Evolutionary conservation across 2,797 vertebrate genomes (phyloP), one percentile per base, ranked within the genome.

Genomic region (Anguilla anguilla): DNA sequence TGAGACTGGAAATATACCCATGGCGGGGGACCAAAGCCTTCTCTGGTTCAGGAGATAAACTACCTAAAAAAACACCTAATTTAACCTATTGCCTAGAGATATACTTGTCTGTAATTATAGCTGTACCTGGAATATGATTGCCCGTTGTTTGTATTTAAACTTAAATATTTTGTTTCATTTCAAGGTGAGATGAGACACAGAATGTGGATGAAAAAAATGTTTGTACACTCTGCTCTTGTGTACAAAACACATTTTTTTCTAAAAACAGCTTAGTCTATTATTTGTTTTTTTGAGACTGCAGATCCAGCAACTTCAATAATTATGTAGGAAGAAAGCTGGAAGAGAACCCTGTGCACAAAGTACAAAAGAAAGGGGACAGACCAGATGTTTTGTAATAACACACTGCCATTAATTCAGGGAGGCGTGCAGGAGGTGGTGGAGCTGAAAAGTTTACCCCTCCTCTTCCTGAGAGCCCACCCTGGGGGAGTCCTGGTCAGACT

Each of bases 281-380:
- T 79, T 79, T 39, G 15, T 79, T 79, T 43, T 79, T 79, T 79
- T 79, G 15, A 79, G 74, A 43, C 13, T 79, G 74, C 74, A 46
- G 74, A 79, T 79, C 74, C 74, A 79, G 74, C 39, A 46, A 43
- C 5, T 79, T 79, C 74, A 46, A 79, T 79, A 79, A 79, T 79
- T 79, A 43, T 79, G 74, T 43, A 2, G 74, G 74, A 22, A 19
- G 39, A 79, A 79, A 79, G 64, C 35, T 79, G 74, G 35, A 46
- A 46, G 15, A 79, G 35, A 79, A 43, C 74, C 39, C 74, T 22
- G 43, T 43, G 35, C 35, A 79, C 74, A 46, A 79, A 79, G 74
- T 39, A 79, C 35, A 79, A 79, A 79, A 79, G 67, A 74, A 74
- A 3, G 69, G 69, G 69, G 39, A 39, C 74, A 79, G 74, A 43